A percentile compares a stretch with the other conserved stretches of the same genome.
These are phyloP conservation scores for Myrmophylax atrothorax DNA, from an alignment of 2,113 vertebrate genomes.

Conservation along the genomic window DNA sequence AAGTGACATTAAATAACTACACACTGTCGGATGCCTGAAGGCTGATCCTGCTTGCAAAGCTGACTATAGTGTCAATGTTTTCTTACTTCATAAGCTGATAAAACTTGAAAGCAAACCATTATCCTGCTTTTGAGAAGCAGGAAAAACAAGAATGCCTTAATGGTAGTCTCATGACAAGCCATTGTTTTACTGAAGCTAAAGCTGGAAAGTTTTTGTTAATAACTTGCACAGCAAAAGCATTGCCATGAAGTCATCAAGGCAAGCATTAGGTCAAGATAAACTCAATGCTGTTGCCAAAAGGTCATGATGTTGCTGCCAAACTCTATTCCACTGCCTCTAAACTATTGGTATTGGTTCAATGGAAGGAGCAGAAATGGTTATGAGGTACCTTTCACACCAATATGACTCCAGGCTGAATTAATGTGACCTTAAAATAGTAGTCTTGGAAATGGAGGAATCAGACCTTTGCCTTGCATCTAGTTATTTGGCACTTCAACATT, in stretches of 20 bases:
- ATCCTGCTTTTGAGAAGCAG: not conserved
- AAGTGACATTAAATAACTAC: not conserved
- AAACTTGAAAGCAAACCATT: not conserved
- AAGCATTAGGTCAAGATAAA: not conserved
- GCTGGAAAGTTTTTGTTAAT: not conserved
- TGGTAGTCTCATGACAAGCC: not conserved
- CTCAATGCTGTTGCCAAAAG: not conserved
- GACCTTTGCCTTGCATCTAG: not conserved
- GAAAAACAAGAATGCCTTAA: slow-evolving; percentile 1
- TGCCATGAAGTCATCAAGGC: not conserved
- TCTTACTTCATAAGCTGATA: not conserved
- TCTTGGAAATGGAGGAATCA: not conserved
- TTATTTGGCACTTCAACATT: not conserved
- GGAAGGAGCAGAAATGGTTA: not conserved
- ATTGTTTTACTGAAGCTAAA: not conserved
- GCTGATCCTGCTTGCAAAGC: not conserved
- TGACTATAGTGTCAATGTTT: not conserved
- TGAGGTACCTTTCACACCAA: not conserved
- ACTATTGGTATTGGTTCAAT: not conserved
- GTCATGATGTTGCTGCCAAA: not conserved
- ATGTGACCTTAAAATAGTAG: not conserved
- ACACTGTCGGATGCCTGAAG: not conserved
- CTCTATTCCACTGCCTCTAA: not conserved
- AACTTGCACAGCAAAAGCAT: not conserved
- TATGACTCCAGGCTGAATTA: not conserved